Evolutionary conservation across 1,140 invertebrate species (phyloP), one percentile per base, ranked within the genome.

Genomic region (Papilio machaon): DNA sequence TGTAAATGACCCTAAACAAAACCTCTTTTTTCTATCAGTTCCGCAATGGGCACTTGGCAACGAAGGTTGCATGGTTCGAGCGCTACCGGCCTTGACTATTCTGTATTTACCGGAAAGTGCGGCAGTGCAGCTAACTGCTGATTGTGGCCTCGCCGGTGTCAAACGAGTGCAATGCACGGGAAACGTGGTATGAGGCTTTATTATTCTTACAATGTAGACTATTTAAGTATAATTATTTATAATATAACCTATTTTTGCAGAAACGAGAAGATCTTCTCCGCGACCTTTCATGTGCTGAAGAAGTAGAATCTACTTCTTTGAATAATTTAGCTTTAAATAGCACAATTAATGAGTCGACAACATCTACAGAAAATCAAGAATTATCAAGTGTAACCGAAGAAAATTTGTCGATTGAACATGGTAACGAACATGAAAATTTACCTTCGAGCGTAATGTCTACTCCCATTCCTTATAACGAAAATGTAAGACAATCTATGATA

Each of bases 91-190:
- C 23, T 89, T 97, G 75, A 97, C 96, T 13, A 95, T 96, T 67
- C 94, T 96, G 52, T 97, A 96, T 85, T 95, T 97, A 85, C 97
- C 97, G 47, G 97, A 97, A 83, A 96, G 97, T 88, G 96, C 98
- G 35, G 96, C 98, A 49, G 95, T 99, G 58, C 97, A 98, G 86
- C 94, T 99, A 60, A 98, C 98, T 38, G 97, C 97, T 58, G 98
- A 99, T 92, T 97, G 98, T 90, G 98, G 98, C 60, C 95, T 98
- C 49, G 98, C 98, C 92, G 98, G 98, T 58, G 97, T 97, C 46
- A 95, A 96, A 86, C 93, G 96, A 74, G 96, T 97, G 80, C 95
- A 96, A 46, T 97, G 96, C 90, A 96, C 96, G 85, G 96, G 96
- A 86, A 96, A 96, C 89, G 95, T 96, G 91, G 96, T 97, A 93